A percentile compares a stretch with the other conserved stretches of the same genome.
Conservation (phyloP, 2,797 vertebrate genomes). For the Lates japonicus region DNA sequence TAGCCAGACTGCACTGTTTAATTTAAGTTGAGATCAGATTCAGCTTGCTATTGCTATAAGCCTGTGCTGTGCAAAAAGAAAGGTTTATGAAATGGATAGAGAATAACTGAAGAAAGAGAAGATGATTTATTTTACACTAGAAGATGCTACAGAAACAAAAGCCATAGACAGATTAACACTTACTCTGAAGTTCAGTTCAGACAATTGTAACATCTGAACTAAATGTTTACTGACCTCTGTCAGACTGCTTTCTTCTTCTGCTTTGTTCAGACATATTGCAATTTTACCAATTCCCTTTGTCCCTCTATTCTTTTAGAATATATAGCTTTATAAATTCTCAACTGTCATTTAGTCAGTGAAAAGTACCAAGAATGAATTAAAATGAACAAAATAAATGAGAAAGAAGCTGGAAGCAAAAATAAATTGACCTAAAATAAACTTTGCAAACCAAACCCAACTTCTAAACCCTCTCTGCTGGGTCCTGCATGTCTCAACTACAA, state of each 20-base stretch:
- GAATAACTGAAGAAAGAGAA: not conserved
- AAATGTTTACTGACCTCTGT: not conserved
- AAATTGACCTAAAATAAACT: not conserved
- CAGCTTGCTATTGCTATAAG: not conserved
- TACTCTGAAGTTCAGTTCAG: not conserved
- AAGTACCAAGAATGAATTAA: not conserved
- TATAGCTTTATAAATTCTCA: not conserved
- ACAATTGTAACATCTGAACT: not conserved
- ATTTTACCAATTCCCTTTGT: not conserved
- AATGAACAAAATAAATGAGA: not conserved
- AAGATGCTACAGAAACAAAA: not conserved
- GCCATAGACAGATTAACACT: not conserved
- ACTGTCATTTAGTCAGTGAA: not conserved
- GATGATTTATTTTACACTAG: not conserved
- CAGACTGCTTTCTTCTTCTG: not conserved
- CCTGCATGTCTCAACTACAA: not conserved
- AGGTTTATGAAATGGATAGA: not conserved
- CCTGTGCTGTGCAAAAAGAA: not conserved
- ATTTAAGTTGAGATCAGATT: slow-evolving; percentile 11
- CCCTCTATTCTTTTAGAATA: not conserved
- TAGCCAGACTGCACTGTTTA: slow-evolving; percentile 4
- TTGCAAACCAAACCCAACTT: not conserved
- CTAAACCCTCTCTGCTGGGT: not conserved
- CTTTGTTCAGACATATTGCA: not conserved
- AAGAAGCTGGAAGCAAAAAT: not conserved